These are phyloP conservation scores for Theodoxus fluviatilis DNA, from an alignment of 2,888 invertebrate species.

Conservation along the genomic window DNA sequence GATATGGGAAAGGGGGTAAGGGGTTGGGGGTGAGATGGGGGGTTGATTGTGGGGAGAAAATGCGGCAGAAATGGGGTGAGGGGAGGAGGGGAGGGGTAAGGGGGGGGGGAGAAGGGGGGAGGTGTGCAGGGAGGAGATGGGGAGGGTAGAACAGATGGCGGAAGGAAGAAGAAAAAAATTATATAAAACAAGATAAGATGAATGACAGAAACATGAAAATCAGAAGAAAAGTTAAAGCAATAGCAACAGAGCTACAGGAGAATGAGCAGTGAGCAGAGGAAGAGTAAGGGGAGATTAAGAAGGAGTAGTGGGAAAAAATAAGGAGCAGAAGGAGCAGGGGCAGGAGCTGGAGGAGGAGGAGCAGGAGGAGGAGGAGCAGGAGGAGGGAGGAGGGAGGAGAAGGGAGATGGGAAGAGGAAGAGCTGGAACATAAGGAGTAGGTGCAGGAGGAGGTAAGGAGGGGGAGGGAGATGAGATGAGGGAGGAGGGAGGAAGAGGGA, in stretches of 20 bases:
- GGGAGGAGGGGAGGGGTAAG: background rate
- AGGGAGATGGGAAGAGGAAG: background rate
- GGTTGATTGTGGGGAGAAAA: background rate
- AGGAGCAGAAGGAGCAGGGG: background rate
- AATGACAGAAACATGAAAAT: conserved; percentile 15
- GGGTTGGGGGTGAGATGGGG: background rate
- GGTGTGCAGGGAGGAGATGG: conserved; percentile 5
- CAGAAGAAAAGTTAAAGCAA: background rate
- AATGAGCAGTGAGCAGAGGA: background rate
- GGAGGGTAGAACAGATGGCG: background rate
- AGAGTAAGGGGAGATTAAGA: background rate
- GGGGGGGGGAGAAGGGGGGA: background rate
- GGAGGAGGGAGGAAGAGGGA: too few species aligned
- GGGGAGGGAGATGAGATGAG: too few species aligned
- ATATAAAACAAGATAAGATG: background rate
- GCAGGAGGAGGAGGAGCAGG: background rate
- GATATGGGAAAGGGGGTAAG: background rate
- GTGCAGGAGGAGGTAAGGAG: background rate
- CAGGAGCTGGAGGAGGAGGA: background rate
- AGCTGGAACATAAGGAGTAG: background rate
- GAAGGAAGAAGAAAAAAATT: conserved; percentile 7
- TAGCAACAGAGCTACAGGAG: background rate
- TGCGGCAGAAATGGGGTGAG: background rate
- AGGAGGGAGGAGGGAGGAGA: background rate
- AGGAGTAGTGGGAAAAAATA: background rate